A percentile compares a stretch with the other conserved stretches of the same genome.
phyloP scores from a whole-genome alignment of 1,140 invertebrate genomes.

The Drosophila azteca region DNA sequence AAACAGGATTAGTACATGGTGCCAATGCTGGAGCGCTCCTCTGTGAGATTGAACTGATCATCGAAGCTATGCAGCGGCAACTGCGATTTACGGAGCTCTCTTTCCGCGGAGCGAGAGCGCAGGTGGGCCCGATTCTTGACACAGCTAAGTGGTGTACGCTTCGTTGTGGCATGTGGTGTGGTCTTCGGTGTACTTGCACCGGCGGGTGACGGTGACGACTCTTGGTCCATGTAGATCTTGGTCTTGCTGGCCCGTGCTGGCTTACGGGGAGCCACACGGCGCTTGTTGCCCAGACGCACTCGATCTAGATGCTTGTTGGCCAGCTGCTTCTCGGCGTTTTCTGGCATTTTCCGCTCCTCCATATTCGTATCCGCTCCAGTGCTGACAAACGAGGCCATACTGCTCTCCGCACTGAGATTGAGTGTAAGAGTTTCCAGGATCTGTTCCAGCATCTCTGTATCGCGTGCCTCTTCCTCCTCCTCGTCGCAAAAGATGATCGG shows the following conservation, averaged over 20 bases:
- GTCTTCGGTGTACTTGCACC: slow-evolving; percentile 14
- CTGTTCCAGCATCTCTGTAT: slow-evolving; percentile 73
- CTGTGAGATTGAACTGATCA: slow-evolving; percentile 58
- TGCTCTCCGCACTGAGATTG: slow-evolving; percentile 65
- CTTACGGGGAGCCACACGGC: slow-evolving; percentile 55
- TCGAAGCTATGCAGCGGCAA: slow-evolving; percentile 52
- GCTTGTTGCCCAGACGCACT: slow-evolving; percentile 64
- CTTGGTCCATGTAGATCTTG: slow-evolving; percentile 69
- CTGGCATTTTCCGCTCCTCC: slow-evolving; percentile 17
- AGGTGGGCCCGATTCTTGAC: slow-evolving; percentile 65
- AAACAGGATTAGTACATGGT: slow-evolving; percentile 53
- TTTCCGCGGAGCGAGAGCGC: slow-evolving; percentile 66
- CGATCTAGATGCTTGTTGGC: slow-evolving; percentile 77
- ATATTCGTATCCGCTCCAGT: slow-evolving; percentile 28
- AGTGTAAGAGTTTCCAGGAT: slow-evolving; percentile 72
- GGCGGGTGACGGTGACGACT: slow-evolving; percentile 14
- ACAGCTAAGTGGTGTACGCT: slow-evolving; percentile 70
- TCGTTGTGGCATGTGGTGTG: slow-evolving; percentile 36
- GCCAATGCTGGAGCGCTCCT: slow-evolving; percentile 40
- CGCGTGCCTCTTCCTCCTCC: slow-evolving; percentile 65
- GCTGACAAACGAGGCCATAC: slow-evolving; percentile 62
- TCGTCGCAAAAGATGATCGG: slow-evolving; percentile 83
- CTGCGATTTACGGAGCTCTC: slow-evolving; percentile 51
- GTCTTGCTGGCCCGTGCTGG: slow-evolving; percentile 59
- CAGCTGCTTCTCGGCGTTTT: slow-evolving; percentile 5